Evolutionary conservation across 2,113 vertebrate species (phyloP).

Genomic region (Poecile atricapillus): DNA sequence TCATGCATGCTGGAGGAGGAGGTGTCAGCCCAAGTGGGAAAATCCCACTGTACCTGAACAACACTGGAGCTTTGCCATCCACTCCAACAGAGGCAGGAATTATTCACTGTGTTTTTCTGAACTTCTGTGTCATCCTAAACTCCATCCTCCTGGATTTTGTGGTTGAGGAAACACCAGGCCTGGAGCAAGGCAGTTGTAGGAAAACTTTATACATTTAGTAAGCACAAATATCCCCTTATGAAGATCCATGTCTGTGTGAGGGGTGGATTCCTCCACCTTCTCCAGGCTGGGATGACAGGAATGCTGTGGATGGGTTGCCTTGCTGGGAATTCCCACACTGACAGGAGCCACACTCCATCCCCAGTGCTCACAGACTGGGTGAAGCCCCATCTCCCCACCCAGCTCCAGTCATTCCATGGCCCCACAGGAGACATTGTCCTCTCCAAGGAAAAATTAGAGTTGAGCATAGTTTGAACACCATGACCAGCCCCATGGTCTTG

Average conservation of each 20-base stretch:
- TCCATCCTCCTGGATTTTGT: neutral
- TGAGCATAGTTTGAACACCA: fast-evolving
- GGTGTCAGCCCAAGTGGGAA: neutral
- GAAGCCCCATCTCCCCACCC: neutral
- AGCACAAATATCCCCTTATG: neutral
- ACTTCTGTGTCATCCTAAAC: neutral
- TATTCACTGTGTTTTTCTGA: neutral
- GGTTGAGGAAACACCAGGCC: neutral
- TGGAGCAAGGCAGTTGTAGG: neutral
- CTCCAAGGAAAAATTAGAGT: neutral
- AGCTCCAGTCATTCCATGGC: fast-evolving
- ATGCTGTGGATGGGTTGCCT: neutral
- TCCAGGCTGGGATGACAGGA: neutral
- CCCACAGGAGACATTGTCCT: neutral
- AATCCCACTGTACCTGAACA: neutral
- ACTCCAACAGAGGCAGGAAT: neutral
- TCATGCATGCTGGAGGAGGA: fast-evolving
- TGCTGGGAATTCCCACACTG: neutral
- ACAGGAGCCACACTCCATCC: neutral
- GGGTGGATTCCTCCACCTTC: neutral
- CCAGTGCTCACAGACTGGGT: neutral
- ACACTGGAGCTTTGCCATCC: neutral
- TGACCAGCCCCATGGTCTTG: neutral
- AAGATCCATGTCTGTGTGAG: neutral
- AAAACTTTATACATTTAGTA: neutral